Evolutionary conservation across 2,797 vertebrate species (phyloP).

Genomic region (Protosalanx chinensis): DNA sequence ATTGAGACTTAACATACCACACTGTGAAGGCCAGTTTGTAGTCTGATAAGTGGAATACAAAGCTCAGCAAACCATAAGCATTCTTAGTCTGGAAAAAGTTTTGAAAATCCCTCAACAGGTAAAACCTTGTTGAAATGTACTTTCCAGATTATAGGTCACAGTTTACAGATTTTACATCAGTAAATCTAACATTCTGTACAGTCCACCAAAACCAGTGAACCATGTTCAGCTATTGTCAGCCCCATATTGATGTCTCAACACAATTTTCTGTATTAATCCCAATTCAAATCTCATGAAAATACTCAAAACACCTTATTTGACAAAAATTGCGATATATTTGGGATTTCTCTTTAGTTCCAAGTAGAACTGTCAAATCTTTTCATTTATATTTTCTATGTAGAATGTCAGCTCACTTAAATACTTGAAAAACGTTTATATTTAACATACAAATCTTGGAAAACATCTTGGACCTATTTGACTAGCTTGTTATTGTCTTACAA

Average conservation of each 20-base stretch:
- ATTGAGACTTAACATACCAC: slow-evolving; percentile 23
- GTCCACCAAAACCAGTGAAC: not conserved
- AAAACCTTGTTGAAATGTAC: not conserved
- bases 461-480: slow-evolving; percentile 47
- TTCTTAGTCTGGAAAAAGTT: not conserved
- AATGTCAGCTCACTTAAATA: not conserved
- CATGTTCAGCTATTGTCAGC: not conserved
- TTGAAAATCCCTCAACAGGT: not conserved
- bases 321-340: too few species aligned
- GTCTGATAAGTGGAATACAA: not conserved
- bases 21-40: slow-evolving; percentile 5
- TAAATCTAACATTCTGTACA: not conserved
- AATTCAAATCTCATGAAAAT: too few species aligned
- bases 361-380: not conserved
- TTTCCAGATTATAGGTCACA: not conserved
- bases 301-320: not conserved
- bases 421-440: slow-evolving; percentile 22
- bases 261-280: not conserved
- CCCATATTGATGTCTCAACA: not conserved
- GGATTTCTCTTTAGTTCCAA: not conserved
- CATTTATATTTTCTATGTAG: not conserved
- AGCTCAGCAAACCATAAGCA: not conserved
- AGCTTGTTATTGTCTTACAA: slow-evolving; percentile 66
- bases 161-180: slow-evolving; percentile 1
- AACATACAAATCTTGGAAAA: slow-evolving; percentile 45